Percentiles rank a stretch among this genome's conserved stretches.
These are phyloP conservation scores for Dipus sagitta DNA, from an alignment of 2,797 vertebrate species.

Conservation along the genomic window DNA sequence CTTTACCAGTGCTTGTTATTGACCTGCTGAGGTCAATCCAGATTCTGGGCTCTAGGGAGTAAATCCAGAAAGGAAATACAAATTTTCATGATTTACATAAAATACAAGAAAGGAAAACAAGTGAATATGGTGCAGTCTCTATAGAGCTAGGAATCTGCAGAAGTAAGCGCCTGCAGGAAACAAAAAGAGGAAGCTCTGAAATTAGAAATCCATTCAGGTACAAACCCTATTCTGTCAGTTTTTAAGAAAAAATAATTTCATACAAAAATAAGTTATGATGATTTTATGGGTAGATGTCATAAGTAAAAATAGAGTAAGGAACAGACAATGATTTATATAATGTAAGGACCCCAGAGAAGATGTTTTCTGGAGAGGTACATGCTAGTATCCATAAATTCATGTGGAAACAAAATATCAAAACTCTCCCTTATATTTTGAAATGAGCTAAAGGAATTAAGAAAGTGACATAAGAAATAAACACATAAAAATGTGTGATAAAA, in stretches of 20 bases:
- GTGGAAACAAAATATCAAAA: neutral
- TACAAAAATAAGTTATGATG: neutral
- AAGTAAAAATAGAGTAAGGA: neutral
- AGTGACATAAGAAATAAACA: conserved; percentile 5
- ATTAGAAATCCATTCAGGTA: neutral
- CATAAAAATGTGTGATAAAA: neutral
- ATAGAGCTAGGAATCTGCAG: neutral
- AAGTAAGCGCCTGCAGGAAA: neutral
- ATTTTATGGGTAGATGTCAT: neutral
- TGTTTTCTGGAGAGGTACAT: neutral
- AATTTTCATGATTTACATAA: neutral
- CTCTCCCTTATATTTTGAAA: neutral
- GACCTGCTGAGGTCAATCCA: neutral
- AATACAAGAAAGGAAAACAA: neutral
- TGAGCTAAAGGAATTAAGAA: neutral
- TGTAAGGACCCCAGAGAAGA: neutral
- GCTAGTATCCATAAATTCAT: neutral
- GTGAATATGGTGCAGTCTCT: neutral
- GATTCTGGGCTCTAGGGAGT: neutral
- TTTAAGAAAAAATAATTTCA: conserved; percentile 15
- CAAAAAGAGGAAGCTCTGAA: neutral
- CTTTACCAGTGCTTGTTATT: neutral
- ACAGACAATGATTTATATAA: neutral
- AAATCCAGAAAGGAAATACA: neutral
- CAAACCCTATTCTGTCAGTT: neutral